Percentiles rank a stretch among this genome's conserved stretches.
phyloP scores from a whole-genome alignment of 1,140 invertebrate genomes.

The Pseudomyrmex dendroicus region DNA sequence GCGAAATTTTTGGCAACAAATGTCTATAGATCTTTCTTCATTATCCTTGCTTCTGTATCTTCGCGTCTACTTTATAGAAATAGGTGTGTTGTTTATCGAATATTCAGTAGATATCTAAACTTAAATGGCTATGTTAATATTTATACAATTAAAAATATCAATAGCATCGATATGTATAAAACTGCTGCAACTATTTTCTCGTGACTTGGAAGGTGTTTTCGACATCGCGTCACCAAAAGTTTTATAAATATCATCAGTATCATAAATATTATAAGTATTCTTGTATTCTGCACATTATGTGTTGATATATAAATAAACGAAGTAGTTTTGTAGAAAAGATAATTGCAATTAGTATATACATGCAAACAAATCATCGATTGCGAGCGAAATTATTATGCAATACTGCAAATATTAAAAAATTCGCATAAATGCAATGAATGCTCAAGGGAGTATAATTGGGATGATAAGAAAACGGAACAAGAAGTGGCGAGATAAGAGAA shows the following conservation, averaged over 20 bases:
- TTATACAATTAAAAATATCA: too few species aligned
- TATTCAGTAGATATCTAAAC: too few species aligned
- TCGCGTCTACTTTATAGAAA: neutral
- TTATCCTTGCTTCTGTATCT: conserved; percentile 39
- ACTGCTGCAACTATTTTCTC: neutral
- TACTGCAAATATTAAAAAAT: neutral
- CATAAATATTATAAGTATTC: too few species aligned
- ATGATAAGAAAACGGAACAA: conserved; percentile 38
- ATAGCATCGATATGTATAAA: neutral
- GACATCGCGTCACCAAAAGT: too few species aligned
- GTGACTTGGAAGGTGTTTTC: neutral
- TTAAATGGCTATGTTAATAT: too few species aligned
- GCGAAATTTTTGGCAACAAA: conserved; percentile 70
- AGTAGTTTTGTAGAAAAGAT: conserved; percentile 8
- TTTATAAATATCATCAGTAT: too few species aligned
- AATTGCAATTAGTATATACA: conserved; percentile 8
- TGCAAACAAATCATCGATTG: neutral
- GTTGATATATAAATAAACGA: too few species aligned
- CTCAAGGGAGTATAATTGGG: conserved; percentile 26
- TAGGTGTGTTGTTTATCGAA: too few species aligned
- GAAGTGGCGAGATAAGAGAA: conserved; percentile 57
- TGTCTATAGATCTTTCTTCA: conserved; percentile 42
- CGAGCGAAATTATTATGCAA: conserved; percentile 41
- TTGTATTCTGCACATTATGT: too few species aligned
- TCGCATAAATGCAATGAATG: neutral